These are phyloP conservation scores for Chaetogeoica ovagalla DNA, from an alignment of 2,888 invertebrate species.

Conservation along the genomic window DNA sequence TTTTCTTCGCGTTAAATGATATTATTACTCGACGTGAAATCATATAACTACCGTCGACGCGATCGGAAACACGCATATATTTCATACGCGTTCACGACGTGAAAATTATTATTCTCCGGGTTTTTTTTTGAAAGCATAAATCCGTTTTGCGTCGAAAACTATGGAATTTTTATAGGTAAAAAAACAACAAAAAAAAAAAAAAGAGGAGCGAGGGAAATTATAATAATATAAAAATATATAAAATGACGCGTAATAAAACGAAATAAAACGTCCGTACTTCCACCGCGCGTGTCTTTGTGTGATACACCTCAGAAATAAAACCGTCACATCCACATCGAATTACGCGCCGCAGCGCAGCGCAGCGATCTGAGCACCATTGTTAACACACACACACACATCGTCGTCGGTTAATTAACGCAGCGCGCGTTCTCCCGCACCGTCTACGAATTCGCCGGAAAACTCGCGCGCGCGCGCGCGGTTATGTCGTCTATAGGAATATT, in stretches of 20 bases:
- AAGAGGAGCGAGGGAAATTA: too few relatives aligned
- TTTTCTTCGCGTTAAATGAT: too few relatives aligned
- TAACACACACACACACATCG: not conserved
- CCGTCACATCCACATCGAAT: slow-evolving; percentile 40
- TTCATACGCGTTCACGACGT: not conserved
- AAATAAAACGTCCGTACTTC: slow-evolving; percentile 14
- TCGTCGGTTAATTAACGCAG: slow-evolving; percentile 11
- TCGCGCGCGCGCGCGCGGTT: not conserved
- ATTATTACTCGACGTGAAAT: not conserved
- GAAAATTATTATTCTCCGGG: slow-evolving; percentile 16
- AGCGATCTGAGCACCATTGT: slow-evolving; percentile 4
- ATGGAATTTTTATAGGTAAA: not conserved
- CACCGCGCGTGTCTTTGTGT: not conserved
- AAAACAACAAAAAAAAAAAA: not conserved
- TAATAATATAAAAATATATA: not conserved
- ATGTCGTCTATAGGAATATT: too few relatives aligned
- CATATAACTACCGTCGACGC: not conserved
- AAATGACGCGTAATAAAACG: too few relatives aligned
- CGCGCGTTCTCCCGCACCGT: not conserved
- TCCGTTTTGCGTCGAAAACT: slow-evolving; percentile 13
- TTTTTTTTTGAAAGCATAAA: not conserved
- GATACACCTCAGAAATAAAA: slow-evolving; percentile 3
- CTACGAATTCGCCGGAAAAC: not conserved
- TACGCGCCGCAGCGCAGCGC: not conserved
- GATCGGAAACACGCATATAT: slow-evolving; percentile 23